phyloP scores from a whole-genome alignment of 2,797 vertebrate species.

The Dendrocincla tyrannina region DNA sequence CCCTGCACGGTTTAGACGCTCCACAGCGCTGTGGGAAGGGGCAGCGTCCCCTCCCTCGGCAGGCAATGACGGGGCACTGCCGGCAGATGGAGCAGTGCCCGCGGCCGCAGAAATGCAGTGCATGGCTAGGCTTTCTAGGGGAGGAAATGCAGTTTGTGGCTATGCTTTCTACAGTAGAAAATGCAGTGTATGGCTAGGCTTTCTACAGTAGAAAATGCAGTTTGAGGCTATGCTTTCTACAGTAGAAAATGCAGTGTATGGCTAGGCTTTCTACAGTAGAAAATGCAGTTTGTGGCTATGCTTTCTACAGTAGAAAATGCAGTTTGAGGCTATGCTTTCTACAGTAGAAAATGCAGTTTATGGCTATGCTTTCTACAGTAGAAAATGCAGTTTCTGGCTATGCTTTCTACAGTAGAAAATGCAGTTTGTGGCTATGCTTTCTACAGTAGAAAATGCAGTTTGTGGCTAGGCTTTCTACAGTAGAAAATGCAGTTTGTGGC shows the following conservation, averaged over 20 bases:
- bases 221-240: no score
- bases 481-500: not conserved
- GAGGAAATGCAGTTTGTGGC: no score
- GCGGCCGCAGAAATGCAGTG: not conserved
- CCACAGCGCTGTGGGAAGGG: not conserved
- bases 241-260: not conserved
- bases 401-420: not conserved
- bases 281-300: not conserved
- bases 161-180: no score
- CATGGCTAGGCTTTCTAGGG: no score
- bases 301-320: not conserved
- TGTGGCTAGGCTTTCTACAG: not conserved
- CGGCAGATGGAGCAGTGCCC: constrained; percentile 22
- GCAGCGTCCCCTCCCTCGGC: not conserved
- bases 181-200: not conserved
- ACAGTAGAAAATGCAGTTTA: no score
- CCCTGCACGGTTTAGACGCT: no score
- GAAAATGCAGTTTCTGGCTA: not conserved
- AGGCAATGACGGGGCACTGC: not conserved
- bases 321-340: not conserved
- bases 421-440: not conserved
- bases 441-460: not conserved
- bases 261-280: no score
- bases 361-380: not conserved
- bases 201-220: no score